Evolutionary conservation across 1,140 invertebrate genomes (phyloP).

Genomic region (Lamellibrachia luymesi): DNA sequence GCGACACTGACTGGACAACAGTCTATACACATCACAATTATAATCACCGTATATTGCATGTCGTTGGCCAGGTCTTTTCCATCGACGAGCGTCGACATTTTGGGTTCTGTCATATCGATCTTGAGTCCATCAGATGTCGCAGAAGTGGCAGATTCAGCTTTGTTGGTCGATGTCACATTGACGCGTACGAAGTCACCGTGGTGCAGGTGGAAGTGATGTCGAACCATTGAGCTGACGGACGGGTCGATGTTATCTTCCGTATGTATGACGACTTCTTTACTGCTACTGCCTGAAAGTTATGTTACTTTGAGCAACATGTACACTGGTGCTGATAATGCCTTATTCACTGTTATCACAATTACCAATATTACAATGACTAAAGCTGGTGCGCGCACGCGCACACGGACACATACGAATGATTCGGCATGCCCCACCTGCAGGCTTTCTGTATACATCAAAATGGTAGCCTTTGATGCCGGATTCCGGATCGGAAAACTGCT

Average conservation of each 20-base stretch:
- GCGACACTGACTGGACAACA: not conserved
- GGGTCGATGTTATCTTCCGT: not conserved
- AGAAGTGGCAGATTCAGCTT: not conserved
- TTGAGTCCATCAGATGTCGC: not conserved
- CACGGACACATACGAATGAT: not conserved
- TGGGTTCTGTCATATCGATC: not conserved
- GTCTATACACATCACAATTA: not conserved
- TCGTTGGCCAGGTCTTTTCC: not conserved
- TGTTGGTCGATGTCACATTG: not conserved
- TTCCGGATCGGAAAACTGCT: not conserved
- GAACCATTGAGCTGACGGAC: not conserved
- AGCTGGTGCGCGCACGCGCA: not conserved
- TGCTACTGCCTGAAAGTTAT: not conserved
- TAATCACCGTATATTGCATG: constrained; percentile 7
- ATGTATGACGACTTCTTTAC: not conserved
- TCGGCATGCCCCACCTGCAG: not conserved
- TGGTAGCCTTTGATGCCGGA: not conserved
- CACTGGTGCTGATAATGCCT: not conserved
- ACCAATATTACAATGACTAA: not conserved
- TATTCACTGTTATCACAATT: not conserved
- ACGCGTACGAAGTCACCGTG: not conserved
- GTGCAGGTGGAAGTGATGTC: not conserved
- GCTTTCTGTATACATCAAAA: not conserved
- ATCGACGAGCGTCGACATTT: not conserved
- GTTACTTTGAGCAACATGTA: not conserved